Evolutionary conservation across 2,888 invertebrate species (phyloP), one percentile per base, ranked within the genome.

Genomic region (Cephus pygmeus): DNA sequence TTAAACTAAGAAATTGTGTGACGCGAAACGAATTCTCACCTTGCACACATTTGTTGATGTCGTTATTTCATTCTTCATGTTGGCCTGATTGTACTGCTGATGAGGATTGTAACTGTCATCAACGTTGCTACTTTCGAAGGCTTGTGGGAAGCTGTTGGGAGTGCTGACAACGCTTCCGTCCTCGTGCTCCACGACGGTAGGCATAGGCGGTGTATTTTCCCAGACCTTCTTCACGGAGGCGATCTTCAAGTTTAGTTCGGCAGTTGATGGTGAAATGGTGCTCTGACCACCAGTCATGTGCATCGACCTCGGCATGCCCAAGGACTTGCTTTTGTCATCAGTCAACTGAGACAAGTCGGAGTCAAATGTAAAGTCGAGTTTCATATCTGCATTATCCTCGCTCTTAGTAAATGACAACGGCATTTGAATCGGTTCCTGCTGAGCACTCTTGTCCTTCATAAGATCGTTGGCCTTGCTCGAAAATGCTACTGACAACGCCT

Each of bases 221-320:
- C 97, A 97, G 30, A 94, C 94, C 85, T 96, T 97, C 92, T 98
- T 98, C 73, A 98, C 98, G 82, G 97, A 97, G 69, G 97, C 97
- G 86, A 98, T 98, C 93, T 98, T 98, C 92, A 97, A 94, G 92
- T 97, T 97, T 84, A 98, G 94, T 92, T 98, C 98, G 69, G 97
- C 97, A 69, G 97, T 96, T 82, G 96, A 95, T 31, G 95, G 95
- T 15, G 96, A 96, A 85, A 96, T 96, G 12, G 95, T 95, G 85
- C 94, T 96, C 77, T 95, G 95, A 34, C 94, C 94, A 74, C 94
- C 94, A 88, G 92, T 92, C 83, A 94, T 93, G 81, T 94, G 94
- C 84, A 95, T 95, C 1, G 93, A 92, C 78, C 93, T 91, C n/a
- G 94, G 93, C 86, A 95, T 94, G 93, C 90, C 91, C 75, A 93